phyloP scores from a whole-genome alignment of 1,140 invertebrate species.

The Papilio polyxenes region DNA sequence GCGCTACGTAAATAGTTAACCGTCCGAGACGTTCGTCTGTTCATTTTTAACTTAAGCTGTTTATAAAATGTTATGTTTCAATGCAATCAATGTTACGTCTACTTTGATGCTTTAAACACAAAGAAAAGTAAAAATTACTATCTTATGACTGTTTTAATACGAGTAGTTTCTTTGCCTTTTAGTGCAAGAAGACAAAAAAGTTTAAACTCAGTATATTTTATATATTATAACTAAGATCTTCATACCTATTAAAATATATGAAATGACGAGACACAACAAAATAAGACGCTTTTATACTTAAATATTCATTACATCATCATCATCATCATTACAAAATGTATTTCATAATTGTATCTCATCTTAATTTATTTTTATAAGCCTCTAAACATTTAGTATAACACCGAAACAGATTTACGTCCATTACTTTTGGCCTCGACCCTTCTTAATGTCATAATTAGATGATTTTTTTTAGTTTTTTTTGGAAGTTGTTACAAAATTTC shows the following conservation, averaged over 20 bases:
- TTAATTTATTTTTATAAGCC: background rate
- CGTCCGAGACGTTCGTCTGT: background rate
- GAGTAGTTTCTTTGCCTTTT: background rate
- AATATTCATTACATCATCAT: background rate
- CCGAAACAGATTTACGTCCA: slow-evolving; percentile 10
- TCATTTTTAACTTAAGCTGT: slow-evolving; percentile 13
- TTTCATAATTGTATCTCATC: background rate
- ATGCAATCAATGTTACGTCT: background rate
- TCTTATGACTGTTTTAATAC: background rate
- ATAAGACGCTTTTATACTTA: background rate
- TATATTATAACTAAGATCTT: too few relatives aligned
- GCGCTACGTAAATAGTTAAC: slow-evolving; percentile 7
- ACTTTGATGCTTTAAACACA: background rate
- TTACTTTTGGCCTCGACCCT: slow-evolving; percentile 7
- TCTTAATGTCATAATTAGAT: slow-evolving; percentile 21
- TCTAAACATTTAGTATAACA: slow-evolving; percentile 5
- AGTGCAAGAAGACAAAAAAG: background rate
- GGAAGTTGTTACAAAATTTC: background rate
- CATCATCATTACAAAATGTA: background rate
- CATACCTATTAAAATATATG: too few relatives aligned
- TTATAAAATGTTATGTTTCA: background rate
- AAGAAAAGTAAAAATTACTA: background rate
- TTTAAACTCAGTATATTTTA: background rate
- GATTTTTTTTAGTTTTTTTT: background rate
- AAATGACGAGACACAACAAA: background rate